Conservation (phyloP, 2,888 invertebrate genomes). For the Calliopum simillimum region DNA sequence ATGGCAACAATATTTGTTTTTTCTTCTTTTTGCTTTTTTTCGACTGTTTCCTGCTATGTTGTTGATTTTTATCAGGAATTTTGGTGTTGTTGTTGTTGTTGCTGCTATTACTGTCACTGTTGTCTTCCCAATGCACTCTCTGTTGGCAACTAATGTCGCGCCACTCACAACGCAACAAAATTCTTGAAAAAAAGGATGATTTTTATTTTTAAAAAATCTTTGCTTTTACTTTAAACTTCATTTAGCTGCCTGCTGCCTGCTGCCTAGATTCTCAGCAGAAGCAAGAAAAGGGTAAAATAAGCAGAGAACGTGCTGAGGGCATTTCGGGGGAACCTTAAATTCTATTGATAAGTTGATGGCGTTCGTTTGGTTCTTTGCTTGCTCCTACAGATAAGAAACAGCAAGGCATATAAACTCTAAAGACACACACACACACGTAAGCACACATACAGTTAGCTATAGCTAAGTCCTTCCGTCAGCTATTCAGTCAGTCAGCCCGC, state of each 20-base stretch:
- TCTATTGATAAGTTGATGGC: constrained; percentile 38
- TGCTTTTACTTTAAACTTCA: neutral
- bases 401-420: neutral
- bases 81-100: neutral
- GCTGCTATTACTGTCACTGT: neutral
- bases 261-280: too few relatives aligned
- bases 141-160: neutral
- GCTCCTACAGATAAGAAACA: constrained; percentile 24
- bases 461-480: too few relatives aligned
- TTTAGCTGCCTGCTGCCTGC: too few relatives aligned
- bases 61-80: neutral
- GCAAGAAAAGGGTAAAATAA: constrained; percentile 3
- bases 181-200: constrained; percentile 5
- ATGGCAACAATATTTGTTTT: too few relatives aligned
- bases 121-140: neutral
- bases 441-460: neutral
- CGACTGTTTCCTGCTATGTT: constrained; percentile 1
- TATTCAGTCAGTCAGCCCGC: neutral
- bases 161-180: constrained; percentile 10
- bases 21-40: too few relatives aligned
- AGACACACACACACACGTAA: neutral
- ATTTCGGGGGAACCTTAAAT: constrained; percentile 20
- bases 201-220: neutral
- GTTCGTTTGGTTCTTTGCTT: constrained; percentile 23
- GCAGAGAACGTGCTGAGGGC: neutral